Conservation (phyloP, 2,888 invertebrate species). For the Mimas tiliae region DNA sequence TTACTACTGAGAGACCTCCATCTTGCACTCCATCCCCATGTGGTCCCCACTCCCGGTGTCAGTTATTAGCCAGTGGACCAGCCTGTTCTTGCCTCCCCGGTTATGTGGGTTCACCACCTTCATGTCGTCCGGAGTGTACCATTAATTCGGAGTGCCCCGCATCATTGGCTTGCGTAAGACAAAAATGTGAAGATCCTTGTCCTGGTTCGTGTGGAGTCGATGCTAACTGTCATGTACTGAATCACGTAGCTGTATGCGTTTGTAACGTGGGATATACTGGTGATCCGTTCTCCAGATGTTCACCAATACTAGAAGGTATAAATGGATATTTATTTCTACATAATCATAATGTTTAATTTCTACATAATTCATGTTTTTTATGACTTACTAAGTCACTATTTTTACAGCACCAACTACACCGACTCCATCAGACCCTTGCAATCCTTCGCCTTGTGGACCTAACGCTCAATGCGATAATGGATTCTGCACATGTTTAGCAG, state of each 20-base stretch:
- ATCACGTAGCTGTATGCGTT: constrained; percentile 92
- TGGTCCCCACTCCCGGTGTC: constrained; percentile 93
- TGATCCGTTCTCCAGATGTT: constrained; percentile 92
- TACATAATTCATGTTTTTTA: not conserved
- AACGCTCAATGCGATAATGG: constrained; percentile 89
- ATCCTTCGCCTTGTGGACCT: constrained; percentile 89
- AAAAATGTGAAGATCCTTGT: constrained; percentile 93
- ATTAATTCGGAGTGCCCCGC: constrained; percentile 92
- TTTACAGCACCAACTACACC: constrained; percentile 70
- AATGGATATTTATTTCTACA: no score
- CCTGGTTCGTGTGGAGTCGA: constrained; percentile 92
- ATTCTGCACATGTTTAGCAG: constrained; percentile 87
- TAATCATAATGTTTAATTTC: not conserved
- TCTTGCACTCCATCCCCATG: constrained; percentile 93
- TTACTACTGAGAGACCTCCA: constrained; percentile 87
- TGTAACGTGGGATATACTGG: constrained; percentile 90
- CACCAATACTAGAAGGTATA: constrained; percentile 80
- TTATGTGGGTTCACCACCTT: constrained; percentile 91
- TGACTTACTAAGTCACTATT: not conserved
- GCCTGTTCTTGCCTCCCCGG: constrained; percentile 92
- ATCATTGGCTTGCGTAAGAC: constrained; percentile 90
- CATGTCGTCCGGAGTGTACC: constrained; percentile 92
- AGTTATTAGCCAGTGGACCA: constrained; percentile 88
- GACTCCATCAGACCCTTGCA: constrained; percentile 84
- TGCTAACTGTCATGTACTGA: constrained; percentile 90